A percentile compares a stretch with the other conserved stretches of the same genome.
Evolutionary conservation across 2,888 invertebrate genomes (phyloP).

Genomic region (Patella caerulea): DNA sequence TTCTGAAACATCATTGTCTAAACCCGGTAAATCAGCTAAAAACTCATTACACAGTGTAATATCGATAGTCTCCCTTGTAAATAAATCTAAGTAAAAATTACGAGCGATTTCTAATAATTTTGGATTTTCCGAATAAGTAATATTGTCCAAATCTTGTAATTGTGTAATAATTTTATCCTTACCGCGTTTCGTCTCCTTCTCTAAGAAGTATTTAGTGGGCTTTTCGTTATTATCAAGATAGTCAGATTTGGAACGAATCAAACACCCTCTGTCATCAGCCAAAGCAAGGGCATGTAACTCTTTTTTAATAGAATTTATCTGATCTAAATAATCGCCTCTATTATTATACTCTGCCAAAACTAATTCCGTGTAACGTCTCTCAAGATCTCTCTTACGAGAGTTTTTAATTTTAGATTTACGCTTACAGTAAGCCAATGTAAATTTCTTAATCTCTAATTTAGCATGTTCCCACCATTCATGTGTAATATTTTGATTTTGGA

Average conservation of each 20-base stretch:
- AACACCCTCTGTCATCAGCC: not conserved
- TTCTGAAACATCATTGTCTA: not conserved
- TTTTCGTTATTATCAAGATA: constrained; percentile 8
- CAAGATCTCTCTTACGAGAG: not conserved
- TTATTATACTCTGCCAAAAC: constrained; percentile 10
- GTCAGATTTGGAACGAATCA: constrained; percentile 6
- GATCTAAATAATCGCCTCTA: constrained; percentile 14
- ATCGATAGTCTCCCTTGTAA: constrained; percentile 22
- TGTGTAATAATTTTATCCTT: constrained; percentile 18
- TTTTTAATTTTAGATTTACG: not conserved
- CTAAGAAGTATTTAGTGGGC: constrained; percentile 19
- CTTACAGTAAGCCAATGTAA: not conserved
- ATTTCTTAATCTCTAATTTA: constrained; percentile 1
- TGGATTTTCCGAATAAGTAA: not conserved
- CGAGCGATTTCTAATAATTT: constrained; percentile 13
- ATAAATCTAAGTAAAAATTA: constrained; percentile 18
- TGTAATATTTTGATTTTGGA: not conserved
- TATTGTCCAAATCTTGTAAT: constrained; percentile 9
- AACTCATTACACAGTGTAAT: constrained; percentile 12
- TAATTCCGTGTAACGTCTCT: not conserved
- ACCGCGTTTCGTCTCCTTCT: constrained; percentile 14
- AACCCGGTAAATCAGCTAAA: constrained; percentile 16
- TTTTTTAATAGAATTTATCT: not conserved
- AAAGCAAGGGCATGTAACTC: not conserved
- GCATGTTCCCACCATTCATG: not conserved